Base-by-base conservation (phyloP, 1,140 invertebrate species). In the Proales similis region DNA sequence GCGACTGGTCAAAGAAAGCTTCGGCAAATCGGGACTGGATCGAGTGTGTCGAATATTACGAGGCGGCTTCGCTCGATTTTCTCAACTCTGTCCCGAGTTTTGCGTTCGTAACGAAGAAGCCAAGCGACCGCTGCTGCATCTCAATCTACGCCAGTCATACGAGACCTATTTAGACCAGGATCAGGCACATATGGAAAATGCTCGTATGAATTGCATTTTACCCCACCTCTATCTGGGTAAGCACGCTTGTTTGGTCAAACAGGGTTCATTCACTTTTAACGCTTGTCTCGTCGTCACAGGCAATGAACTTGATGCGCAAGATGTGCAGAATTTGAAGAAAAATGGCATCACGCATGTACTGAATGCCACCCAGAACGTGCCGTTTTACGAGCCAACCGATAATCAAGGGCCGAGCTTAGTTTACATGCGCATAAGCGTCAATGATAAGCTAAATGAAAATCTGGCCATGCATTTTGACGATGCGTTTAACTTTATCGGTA, bases 331-430 rank as follows among this genome's bases (percentile, higher is more conserved):
- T n/a, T 42, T 57, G 19, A 57, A 2, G 11, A 14, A 22, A 11
- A n/a, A 57, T n/a, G 36, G 36, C 9, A 42, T 57, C n/a, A 57
- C 33, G 11, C 36, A 57, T 30, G 51, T 57, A 9, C 51, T 57
- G 4, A 57, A 57, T 12, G 45, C 45, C 36, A 42, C 51, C 6
- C 17, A 39, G 20, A 42, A 57, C 39, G 39, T 57, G 36, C 39
- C n/a, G 14, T 17, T 57, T 27, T 42, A 57, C 27, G n/a, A n/a
- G 4, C 36, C 27, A 26, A n/a, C n/a, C n/a, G 51, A 43, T 17
- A 42, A 57, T 26, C 24, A 5, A 7, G 19, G 30, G 5, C 39
- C 14, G 12, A 57, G 45, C 22, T 42, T 57, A 11, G 45, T 42
- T 42, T 17, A 42, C 22, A 42, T 57, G 17, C 51, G 45, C 39